Evolutionary conservation across 2,113 vertebrate species (phyloP).

Genomic region (Uria lomvia): DNA sequence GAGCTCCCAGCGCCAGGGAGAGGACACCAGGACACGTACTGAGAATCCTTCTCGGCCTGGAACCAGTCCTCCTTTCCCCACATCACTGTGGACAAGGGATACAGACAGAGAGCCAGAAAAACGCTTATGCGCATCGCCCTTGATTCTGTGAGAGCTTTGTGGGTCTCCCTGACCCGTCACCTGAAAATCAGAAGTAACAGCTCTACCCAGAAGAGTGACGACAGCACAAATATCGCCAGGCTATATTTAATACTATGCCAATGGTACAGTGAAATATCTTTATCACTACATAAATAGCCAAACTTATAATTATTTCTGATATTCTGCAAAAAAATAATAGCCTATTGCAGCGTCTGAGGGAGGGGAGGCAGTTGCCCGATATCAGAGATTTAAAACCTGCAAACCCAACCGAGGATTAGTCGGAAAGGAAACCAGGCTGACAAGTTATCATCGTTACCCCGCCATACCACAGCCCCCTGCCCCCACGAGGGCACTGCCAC

Average conservation of each 20-base stretch:
- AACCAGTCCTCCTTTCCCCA: background rate
- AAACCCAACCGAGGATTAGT: background rate
- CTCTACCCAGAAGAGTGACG: background rate
- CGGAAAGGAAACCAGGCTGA: background rate
- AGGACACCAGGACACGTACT: rapidly evolving
- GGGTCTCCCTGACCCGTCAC: background rate
- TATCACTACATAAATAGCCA: background rate
- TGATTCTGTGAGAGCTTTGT: background rate
- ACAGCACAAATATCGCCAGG: background rate
- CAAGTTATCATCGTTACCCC: background rate
- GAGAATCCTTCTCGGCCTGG: background rate
- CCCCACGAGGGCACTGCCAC: background rate
- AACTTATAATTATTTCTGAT: background rate
- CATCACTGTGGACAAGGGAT: background rate
- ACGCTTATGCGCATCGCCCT: background rate
- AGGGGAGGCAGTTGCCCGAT: background rate
- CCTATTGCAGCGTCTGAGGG: background rate
- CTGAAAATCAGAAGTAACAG: background rate
- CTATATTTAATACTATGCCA: background rate
- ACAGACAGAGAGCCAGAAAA: background rate
- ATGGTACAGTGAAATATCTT: background rate
- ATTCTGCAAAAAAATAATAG: background rate
- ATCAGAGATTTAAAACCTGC: background rate
- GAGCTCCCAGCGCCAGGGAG: background rate
- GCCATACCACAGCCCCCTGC: background rate